A percentile compares a stretch with the other conserved stretches of the same genome.
These are phyloP conservation scores for Tiphia femorata DNA, from an alignment of 2,888 invertebrate genomes.

Conservation along the genomic window DNA sequence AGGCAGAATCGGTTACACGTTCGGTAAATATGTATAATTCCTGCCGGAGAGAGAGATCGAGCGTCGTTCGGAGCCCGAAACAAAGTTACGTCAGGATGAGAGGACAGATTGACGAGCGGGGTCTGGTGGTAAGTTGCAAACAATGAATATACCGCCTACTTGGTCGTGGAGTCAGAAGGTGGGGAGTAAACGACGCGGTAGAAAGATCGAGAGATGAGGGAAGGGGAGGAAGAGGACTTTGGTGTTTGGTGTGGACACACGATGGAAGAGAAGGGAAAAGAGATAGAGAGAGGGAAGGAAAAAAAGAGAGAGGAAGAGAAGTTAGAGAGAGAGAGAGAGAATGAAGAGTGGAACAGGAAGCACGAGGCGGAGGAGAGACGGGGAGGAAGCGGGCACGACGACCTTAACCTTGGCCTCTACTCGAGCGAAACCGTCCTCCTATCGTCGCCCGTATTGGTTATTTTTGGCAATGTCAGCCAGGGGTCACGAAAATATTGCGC, in stretches of 20 bases:
- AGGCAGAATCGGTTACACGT: too few relatives aligned
- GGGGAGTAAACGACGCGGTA: too few relatives aligned
- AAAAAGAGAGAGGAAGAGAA: not conserved
- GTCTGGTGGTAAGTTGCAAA: too few relatives aligned
- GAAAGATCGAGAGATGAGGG: not conserved
- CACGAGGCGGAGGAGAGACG: conserved; percentile 11
- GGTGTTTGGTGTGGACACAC: conserved; percentile 2
- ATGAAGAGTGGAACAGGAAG: conserved; percentile 13
- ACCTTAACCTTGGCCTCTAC: conserved; percentile 64
- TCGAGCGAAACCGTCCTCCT: conserved; percentile 44
- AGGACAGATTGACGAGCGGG: too few relatives aligned
- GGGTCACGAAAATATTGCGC: conserved; percentile 58
- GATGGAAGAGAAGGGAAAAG: not conserved
- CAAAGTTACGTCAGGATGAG: too few relatives aligned
- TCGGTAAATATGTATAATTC: too few relatives aligned
- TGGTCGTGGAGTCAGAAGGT: too few relatives aligned
- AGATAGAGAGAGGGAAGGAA: conserved; percentile 1
- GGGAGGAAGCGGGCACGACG: conserved; percentile 42
- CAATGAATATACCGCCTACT: too few relatives aligned
- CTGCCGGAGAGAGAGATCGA: too few relatives aligned
- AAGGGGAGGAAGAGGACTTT: conserved; percentile 4
- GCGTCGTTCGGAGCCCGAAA: too few relatives aligned
- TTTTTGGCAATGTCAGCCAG: conserved; percentile 61
- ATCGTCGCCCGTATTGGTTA: conserved; percentile 53
- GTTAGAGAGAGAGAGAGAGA: conserved; percentile 10